Evolutionary conservation across 2,888 invertebrate genomes (phyloP).

Genomic region (Phortica okadai): DNA sequence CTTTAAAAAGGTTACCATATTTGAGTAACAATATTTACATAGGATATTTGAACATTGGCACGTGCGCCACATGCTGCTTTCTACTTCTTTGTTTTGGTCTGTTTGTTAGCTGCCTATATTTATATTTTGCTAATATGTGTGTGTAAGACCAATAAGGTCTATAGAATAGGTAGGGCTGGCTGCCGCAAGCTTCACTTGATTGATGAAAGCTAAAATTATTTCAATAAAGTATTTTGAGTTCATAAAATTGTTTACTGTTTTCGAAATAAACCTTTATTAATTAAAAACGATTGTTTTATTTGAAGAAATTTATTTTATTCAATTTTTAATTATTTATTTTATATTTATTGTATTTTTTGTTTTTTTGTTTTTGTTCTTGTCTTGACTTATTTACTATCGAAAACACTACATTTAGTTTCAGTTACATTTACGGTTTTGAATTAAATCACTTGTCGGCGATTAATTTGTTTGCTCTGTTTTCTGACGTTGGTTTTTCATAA

Average conservation of each 20-base stretch:
- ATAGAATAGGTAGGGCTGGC: too few relatives aligned
- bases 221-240: too few relatives aligned
- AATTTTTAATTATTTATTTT: background rate
- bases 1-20: too few relatives aligned
- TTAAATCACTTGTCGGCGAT: background rate
- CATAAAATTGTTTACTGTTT: too few relatives aligned
- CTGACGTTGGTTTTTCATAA: background rate
- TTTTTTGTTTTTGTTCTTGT: background rate
- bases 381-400: background rate
- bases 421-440: slow-evolving; percentile 16
- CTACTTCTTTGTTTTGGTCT: background rate
- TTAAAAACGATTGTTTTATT: background rate
- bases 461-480: background rate
- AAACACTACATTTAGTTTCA: slow-evolving; percentile 17
- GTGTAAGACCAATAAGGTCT: background rate
- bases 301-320: slow-evolving; percentile 1
- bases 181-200: too few relatives aligned
- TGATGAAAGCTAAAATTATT: too few relatives aligned
- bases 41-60: too few relatives aligned
- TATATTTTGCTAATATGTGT: background rate
- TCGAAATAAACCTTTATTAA: too few relatives aligned
- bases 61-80: background rate
- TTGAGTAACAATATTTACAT: background rate
- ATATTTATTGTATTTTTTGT: background rate
- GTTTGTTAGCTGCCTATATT: background rate